Conservation (phyloP, 2,113 vertebrate species). For the Lepisosteus oculatus region DNA sequence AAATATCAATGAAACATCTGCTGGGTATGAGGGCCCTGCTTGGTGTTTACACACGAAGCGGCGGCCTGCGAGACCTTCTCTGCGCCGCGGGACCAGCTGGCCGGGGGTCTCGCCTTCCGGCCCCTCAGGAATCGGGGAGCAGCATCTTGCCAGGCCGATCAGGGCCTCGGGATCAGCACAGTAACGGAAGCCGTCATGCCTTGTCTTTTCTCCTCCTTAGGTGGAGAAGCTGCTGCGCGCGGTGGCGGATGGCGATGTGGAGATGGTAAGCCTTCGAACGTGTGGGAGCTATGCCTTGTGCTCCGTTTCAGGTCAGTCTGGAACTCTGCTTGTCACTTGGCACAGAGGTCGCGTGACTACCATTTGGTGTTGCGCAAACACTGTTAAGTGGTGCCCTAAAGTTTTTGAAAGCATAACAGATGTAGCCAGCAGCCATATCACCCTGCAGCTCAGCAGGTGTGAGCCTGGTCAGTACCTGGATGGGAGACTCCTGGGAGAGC, state of each 20-base stretch:
- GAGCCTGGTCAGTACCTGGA: too few relatives aligned
- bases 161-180: conserved; percentile 32
- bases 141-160: conserved; percentile 21
- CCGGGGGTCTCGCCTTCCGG: background rate
- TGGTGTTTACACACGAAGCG: background rate
- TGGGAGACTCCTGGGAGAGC: too few relatives aligned
- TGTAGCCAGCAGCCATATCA: too few relatives aligned
- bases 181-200: conserved; percentile 25
- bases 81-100: background rate
- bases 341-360: too few relatives aligned
- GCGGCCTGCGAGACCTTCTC: background rate
- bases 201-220: conserved; percentile 56
- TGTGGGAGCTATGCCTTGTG: too few relatives aligned
- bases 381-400: too few relatives aligned
- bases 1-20: conserved; percentile 18
- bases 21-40: background rate
- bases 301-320: too few relatives aligned
- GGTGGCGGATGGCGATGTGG: conserved; percentile 86
- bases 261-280: conserved; percentile 79
- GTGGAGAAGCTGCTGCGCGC: conserved; percentile 93
- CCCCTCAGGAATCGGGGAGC: conserved; percentile 25
- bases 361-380: too few relatives aligned
- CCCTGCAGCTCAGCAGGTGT: too few relatives aligned
- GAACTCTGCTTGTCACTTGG: too few relatives aligned
- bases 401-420: too few relatives aligned